Conservation (phyloP, 2,113 vertebrate species). For the Merops nubicus region DNA sequence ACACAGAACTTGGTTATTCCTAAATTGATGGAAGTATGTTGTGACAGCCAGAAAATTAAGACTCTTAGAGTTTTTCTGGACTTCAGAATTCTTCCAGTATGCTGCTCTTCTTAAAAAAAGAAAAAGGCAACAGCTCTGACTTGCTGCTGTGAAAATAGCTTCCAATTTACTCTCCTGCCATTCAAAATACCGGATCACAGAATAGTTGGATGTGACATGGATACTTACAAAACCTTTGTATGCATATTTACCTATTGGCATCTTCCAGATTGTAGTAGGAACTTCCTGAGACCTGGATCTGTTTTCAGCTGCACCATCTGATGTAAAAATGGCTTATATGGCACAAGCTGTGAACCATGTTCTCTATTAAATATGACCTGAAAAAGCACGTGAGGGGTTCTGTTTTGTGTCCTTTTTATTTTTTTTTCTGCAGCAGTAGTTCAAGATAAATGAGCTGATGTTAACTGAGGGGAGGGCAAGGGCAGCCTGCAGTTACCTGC, state of each 20-base stretch:
- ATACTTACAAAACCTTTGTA: neutral
- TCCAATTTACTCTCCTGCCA: neutral
- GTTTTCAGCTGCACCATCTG: neutral
- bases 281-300: neutral
- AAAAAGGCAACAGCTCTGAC: neutral
- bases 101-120: neutral
- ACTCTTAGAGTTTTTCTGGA: neutral
- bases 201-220: neutral
- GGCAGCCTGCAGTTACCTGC: rapidly evolving
- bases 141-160: neutral
- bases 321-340: neutral
- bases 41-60: neutral
- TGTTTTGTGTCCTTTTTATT: neutral
- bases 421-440: neutral
- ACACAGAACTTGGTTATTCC: neutral
- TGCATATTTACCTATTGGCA: neutral
- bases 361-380: neutral
- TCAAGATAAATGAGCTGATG: neutral
- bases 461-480: neutral
- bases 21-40: neutral
- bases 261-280: neutral
- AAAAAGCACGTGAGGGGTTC: neutral
- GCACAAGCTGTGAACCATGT: neutral
- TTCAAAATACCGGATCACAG: neutral
- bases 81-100: neutral